A percentile compares a stretch with the other conserved stretches of the same genome.
Evolutionary conservation across 2,113 vertebrate species (phyloP).

Genomic region (Peromyscus leucopus): DNA sequence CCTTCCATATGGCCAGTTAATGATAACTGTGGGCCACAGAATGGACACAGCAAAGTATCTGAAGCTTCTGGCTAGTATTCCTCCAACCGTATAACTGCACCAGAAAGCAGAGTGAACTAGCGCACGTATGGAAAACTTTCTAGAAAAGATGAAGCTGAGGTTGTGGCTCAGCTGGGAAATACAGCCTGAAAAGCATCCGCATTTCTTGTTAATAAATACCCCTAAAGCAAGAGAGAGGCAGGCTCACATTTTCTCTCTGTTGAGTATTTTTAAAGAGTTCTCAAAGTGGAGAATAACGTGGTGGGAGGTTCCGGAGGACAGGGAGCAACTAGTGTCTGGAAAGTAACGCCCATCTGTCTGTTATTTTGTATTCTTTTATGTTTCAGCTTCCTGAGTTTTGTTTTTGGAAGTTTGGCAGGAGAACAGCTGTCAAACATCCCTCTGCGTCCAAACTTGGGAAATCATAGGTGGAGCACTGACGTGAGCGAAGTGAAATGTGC

Average conservation of each 20-base stretch:
- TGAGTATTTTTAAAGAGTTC: conserved; percentile 4
- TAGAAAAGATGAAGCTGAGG: neutral
- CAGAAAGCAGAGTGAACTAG: neutral
- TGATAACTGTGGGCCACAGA: neutral
- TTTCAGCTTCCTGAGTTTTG: neutral
- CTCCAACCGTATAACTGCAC: neutral
- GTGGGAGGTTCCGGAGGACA: neutral
- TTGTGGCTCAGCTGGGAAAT: neutral
- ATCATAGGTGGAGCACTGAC: neutral
- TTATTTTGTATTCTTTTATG: neutral
- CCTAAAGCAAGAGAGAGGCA: neutral
- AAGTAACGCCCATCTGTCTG: neutral
- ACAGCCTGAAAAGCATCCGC: neutral
- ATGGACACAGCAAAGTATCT: neutral
- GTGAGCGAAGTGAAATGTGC: neutral
- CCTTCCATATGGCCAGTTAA: neutral
- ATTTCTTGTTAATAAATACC: neutral
- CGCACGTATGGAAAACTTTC: neutral
- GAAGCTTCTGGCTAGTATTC: neutral
- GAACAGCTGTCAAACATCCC: neutral
- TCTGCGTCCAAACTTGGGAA: neutral
- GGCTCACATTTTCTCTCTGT: neutral
- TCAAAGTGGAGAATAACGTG: neutral
- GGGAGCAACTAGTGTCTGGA: neutral
- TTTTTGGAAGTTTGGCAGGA: conserved; percentile 22